Base-by-base conservation (phyloP, 30 jellyfish, hydroid and myxozoan genomes). In the Catostylus mosaicus region DNA sequence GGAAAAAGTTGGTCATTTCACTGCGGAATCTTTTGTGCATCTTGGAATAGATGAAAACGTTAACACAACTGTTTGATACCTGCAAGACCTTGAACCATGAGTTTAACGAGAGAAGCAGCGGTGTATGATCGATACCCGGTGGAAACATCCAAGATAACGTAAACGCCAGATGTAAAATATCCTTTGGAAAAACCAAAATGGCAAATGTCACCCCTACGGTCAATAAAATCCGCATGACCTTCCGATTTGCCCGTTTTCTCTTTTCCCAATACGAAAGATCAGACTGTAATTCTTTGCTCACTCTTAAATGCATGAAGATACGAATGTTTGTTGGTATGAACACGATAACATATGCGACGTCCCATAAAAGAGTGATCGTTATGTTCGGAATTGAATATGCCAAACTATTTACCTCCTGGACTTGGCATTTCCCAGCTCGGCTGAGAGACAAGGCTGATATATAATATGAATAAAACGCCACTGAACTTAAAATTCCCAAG, bases 11-110 rank as follows among this genome's bases (percentile, higher is more conserved):
- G 19, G 20, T 23, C 5, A 43, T 68, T 64, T 68, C 61, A 30
- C 64, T 37, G 38, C 71, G 71, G 71, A 82, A 82, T 19, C 66
- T 48, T 11, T 50, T 68, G 54, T 90, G 97, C 82, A 75, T 59
- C 26, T 88, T 75, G 1, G 96, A 80, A 80, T 90, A 90, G 43
- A 90, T 90, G 78, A 90, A 90, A 31, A 90, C 84, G 64, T 90
- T 90, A 22, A 72, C 88, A 32, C 89, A 89, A 34, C 96, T 82
- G 74, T 90, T 90, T 1, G 96, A 64, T 35, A 75, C 88, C 24
- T 90, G 97, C 20, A 90, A 74, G 36, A 83, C 64, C 47, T 83
- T 83, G 68, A 83, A 67, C 80, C 83, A 63, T 26, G 90, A 60
- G 62, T 90, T 83, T 38, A 90, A 30, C 22, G 74, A 43, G 48